Evolutionary conservation across 2,888 invertebrate genomes (phyloP), one percentile per base, ranked within the genome.

Genomic region (Cheiracanthium punctorium): DNA sequence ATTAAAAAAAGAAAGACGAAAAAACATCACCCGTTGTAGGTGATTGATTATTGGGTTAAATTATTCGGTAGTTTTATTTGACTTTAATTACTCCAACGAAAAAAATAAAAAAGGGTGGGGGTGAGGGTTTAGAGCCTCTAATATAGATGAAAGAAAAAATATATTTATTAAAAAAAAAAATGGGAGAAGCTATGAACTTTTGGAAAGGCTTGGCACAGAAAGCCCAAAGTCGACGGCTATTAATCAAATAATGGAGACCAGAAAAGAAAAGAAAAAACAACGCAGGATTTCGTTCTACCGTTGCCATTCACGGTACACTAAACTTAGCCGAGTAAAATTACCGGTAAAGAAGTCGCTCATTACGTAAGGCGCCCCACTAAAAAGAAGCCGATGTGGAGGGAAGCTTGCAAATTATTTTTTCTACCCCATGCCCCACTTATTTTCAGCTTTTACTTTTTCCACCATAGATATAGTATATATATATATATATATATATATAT

Each of bases 281-380:
- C n/a, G 24, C n/a, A 24, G 58, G 1, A 12, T 12, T 58, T 58
- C 58, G 58, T 24, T 58, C 58, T 24, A 58, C 58, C 58, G 58
- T 58, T 58, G 58, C 58, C 58, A 58, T 58, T 58, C 58, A 58
- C 58, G 58, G 58, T 58, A 58, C 58, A 58, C 58, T 58, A 58
- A n/a, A 58, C 58, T 58, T 58, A 58, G 58, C 58, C 12, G 58
- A 58, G 58, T 58, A 58, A 58, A 58, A 58, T 58, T 58, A 58
- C 58, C 58, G 58, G 58, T 58, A 58, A 58, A 58, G 58, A 24
- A 58, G 14, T 58, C 24, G 58, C 58, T 58, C 58, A 58, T 58
- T 58, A 58, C 58, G 20, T 58, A 58, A 58, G 24, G 58, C 58
- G 20, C 58, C 58, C 5, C 24, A 58, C 58, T 58, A 58, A 58